These are phyloP conservation scores for Macrobrachium nipponense DNA, from an alignment of 1,140 invertebrate species.

Conservation along the genomic window DNA sequence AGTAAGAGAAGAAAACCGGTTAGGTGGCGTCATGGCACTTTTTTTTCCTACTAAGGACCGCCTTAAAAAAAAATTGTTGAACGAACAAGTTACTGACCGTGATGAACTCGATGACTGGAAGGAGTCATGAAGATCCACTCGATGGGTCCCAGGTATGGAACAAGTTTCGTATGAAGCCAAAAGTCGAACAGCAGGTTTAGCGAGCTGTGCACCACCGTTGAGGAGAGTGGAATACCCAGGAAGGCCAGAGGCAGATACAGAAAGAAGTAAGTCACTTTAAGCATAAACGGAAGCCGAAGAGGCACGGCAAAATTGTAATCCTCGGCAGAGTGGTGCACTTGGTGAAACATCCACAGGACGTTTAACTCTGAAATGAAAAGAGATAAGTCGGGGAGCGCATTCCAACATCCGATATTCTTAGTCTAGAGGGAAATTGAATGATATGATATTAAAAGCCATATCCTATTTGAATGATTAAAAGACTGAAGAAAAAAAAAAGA, in stretches of 20 bases:
- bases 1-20: no score
- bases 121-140: conserved; percentile 75
- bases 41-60: no score
- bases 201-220: conserved; percentile 74
- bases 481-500: no score
- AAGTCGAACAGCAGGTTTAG: conserved; percentile 73
- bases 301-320: conserved; percentile 93
- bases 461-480: no score
- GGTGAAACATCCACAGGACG: conserved; percentile 93
- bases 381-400: no score
- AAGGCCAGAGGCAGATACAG: conserved; percentile 89
- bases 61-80: no score
- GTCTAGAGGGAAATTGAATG: no score
- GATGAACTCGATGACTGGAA: conserved; percentile 75
- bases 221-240: conserved; percentile 80
- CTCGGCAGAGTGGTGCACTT: conserved; percentile 95
- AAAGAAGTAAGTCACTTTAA: conserved; percentile 75
- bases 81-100: conserved; percentile 68
- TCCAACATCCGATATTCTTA: no score
- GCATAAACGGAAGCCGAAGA: conserved; percentile 83
- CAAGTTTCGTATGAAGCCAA: conserved; percentile 72
- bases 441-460: no score
- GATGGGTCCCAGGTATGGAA: conserved; percentile 71
- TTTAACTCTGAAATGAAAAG: conserved; percentile 76
- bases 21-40: no score